These are phyloP conservation scores for Coluber constrictor DNA, from an alignment of 2,797 vertebrate species.

Conservation along the genomic window DNA sequence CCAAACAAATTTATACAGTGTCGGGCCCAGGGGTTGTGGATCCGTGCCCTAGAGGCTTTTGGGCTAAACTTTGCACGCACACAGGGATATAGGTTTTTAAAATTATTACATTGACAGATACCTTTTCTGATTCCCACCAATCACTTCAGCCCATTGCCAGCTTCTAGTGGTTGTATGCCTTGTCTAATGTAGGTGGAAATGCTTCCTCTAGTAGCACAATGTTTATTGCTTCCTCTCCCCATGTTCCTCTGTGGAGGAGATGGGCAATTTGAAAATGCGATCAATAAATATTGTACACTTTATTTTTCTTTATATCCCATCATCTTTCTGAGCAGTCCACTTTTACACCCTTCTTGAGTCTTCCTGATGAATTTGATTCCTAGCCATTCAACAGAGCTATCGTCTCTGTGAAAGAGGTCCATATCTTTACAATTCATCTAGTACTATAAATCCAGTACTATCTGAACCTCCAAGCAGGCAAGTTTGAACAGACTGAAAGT, in stretches of 20 bases:
- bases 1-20: not conserved
- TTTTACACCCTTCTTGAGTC: not conserved
- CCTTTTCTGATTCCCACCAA: no score
- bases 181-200: not conserved
- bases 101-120: not conserved
- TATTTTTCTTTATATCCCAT: not conserved
- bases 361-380: not conserved
- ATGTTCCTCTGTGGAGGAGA: not conserved
- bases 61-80: not conserved
- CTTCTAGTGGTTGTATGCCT: not conserved
- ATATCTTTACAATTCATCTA: not conserved
- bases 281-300: not conserved
- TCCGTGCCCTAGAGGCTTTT: not conserved
- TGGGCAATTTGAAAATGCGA: not conserved
- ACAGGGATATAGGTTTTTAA: not conserved
- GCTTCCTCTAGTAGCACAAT: not conserved
- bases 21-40: fast-evolving
- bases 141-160: not conserved
- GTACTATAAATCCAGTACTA: not conserved
- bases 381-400: not conserved
- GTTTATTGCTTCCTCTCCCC: not conserved
- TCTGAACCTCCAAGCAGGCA: not conserved
- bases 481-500: no score
- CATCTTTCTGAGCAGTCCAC: not conserved
- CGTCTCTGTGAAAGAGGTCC: not conserved